Percentiles rank a stretch among this genome's conserved stretches.
These are phyloP conservation scores for Dasypogon diadema DNA, from an alignment of 2,888 invertebrate genomes.

Conservation along the genomic window DNA sequence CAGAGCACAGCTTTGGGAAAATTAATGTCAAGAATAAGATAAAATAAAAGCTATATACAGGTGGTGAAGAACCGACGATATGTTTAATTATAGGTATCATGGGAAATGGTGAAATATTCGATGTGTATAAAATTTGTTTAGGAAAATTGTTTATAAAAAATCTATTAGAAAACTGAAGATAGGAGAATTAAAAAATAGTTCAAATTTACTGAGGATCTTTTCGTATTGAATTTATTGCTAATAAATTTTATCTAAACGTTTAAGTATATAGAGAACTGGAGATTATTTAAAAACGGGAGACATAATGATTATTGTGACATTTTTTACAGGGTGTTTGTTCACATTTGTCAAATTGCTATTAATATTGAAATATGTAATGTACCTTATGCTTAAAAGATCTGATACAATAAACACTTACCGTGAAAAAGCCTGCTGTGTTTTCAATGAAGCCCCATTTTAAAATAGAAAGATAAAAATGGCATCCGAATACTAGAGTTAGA, in stretches of 20 bases:
- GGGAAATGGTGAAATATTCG: neutral
- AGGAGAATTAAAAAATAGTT: slow-evolving; percentile 40
- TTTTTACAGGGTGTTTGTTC: slow-evolving; percentile 52
- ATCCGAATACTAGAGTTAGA: too few relatives aligned
- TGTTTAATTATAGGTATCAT: neutral
- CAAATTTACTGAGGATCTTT: slow-evolving; percentile 44
- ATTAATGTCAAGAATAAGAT: neutral
- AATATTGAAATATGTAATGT: slow-evolving; percentile 38
- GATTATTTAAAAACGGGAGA: slow-evolving; percentile 25
- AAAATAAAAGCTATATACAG: neutral
- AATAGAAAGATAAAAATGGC: too few relatives aligned
- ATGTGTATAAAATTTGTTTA: slow-evolving; percentile 11
- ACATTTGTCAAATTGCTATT: slow-evolving; percentile 43
- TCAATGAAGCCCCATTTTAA: too few relatives aligned
- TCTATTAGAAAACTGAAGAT: slow-evolving; percentile 14
- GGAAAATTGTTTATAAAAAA: slow-evolving; percentile 18
- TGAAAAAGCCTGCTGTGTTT: neutral
- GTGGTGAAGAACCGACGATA: slow-evolving; percentile 1
- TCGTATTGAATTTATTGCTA: slow-evolving; percentile 48
- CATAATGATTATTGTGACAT: slow-evolving; percentile 30
- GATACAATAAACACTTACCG: slow-evolving; percentile 34
- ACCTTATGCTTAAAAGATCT: slow-evolving; percentile 48
- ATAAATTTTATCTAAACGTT: slow-evolving; percentile 46
- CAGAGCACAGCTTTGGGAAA: too few relatives aligned
- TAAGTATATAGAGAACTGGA: slow-evolving; percentile 25